These are phyloP conservation scores for Uropetala carovei DNA, from an alignment of 2,888 invertebrate genomes.

Conservation along the genomic window DNA sequence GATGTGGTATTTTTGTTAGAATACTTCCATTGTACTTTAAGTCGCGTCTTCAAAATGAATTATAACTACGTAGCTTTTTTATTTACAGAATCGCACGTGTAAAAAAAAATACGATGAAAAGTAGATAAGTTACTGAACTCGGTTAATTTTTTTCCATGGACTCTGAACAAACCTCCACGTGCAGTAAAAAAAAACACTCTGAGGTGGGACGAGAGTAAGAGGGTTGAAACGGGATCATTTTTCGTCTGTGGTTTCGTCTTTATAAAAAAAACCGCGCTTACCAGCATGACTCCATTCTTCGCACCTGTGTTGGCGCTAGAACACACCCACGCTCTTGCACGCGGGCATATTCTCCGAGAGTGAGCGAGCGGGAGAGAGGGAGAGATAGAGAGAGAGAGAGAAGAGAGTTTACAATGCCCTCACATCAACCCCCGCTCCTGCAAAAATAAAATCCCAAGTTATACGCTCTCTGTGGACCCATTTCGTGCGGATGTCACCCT, in stretches of 20 bases:
- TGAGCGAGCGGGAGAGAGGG: not conserved
- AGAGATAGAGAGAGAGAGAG: not conserved
- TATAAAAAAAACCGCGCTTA: conserved; percentile 28
- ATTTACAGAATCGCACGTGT: no score
- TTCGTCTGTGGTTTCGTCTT: conserved; percentile 20
- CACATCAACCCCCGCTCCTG: conserved; percentile 37
- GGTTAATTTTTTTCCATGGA: no score
- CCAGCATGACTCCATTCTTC: not conserved
- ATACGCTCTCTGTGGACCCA: conserved; percentile 13
- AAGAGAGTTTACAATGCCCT: conserved; percentile 43
- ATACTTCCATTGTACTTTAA: no score
- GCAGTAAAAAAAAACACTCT: no score
- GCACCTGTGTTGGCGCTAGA: conserved; percentile 33
- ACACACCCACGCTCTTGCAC: not conserved
- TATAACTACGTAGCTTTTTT: no score
- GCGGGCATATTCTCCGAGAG: conserved; percentile 26
- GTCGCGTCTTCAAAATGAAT: no score
- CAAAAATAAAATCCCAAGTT: conserved; percentile 58
- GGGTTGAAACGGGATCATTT: conserved; percentile 20
- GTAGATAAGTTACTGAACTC: no score
- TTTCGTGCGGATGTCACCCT: conserved; percentile 52
- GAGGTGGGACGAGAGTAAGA: no score
- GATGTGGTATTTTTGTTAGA: no score
- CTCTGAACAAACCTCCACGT: no score
- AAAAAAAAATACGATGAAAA: no score